Evolutionary conservation across 2,797 vertebrate genomes (phyloP), one percentile per base, ranked within the genome.

Genomic region (Enteromius thamalakanensis): DNA sequence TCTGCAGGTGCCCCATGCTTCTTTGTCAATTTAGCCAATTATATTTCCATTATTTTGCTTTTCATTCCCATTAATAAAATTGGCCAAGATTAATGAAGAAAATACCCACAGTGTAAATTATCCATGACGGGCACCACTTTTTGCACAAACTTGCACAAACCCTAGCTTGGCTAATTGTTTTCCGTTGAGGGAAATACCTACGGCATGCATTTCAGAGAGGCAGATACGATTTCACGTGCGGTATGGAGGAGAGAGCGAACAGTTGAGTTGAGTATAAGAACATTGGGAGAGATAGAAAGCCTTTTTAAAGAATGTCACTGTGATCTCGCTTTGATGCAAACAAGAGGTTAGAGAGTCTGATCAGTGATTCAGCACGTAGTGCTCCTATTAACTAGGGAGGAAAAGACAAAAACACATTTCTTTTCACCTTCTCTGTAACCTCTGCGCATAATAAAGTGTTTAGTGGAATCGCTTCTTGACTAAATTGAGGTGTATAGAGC

Each of bases 11-110:
- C 77, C 79, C 85, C 74, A 74, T 89, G 83, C 85, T 75, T 91
- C 86, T 86, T 87, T 89, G 89, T 89, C 90, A 92, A 83, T 91
- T 92, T 90, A 87, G 81, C 81, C 90, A 92, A 93, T 91, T 92
- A 88, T 88, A 92, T 90, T 92, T 89, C 80, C 89, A 92, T 91
- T 90, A 90, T 91, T 91, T 92, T 90, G 76, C 86, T 88, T 91
- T 92, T 92, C 89, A 91, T 91, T 88, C 81, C 88, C 86, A 87
- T 92, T 92, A 92, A 91, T 92, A 91, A 86, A 92, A 90, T 88
- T 80, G 85, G 90, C 84, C n/a, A 85, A 90, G 91, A 91, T 92
- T 92, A 93, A 93, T 92, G 90, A 92, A 87, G 86, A 81, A 91
- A 90, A 86, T 85, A 91, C 87, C 69, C 37, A 34, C 77, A 88